Conservation (phyloP, 2,888 invertebrate species). For the Brachyopa scutellaris region DNA sequence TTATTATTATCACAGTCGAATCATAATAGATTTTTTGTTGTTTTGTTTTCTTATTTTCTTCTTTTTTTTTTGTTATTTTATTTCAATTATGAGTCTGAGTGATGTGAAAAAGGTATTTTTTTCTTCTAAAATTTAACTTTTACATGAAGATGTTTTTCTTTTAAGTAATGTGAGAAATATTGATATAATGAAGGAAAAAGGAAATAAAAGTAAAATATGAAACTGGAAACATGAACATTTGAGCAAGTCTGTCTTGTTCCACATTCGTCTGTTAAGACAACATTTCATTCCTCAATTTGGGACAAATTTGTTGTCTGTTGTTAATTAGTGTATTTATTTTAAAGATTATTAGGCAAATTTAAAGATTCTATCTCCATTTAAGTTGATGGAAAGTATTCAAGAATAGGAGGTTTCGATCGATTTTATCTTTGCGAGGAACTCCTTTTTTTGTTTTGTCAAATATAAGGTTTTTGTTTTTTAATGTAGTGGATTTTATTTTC, state of each 20-base stretch:
- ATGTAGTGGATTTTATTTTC: slow-evolving; percentile 57
- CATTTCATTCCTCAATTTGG: slow-evolving; percentile 11
- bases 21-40: slow-evolving; percentile 81
- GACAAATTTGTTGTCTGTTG: slow-evolving; percentile 16
- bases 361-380: slow-evolving; percentile 47
- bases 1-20: slow-evolving; percentile 82
- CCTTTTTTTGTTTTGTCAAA: slow-evolving; percentile 50
- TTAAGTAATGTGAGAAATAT: slow-evolving; percentile 43
- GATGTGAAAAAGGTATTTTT: slow-evolving; percentile 61
- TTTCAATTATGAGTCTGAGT: slow-evolving; percentile 73
- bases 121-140: slow-evolving; percentile 22
- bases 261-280: slow-evolving; percentile 32
- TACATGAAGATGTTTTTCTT: slow-evolving; percentile 53
- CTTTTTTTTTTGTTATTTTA: slow-evolving; percentile 42
- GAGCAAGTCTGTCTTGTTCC: slow-evolving; percentile 60
- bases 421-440: slow-evolving; percentile 50
- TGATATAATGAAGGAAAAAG: slow-evolving; percentile 26
- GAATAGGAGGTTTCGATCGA: slow-evolving; percentile 49
- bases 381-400: slow-evolving; percentile 54
- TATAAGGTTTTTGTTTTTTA: slow-evolving; percentile 45
- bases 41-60: slow-evolving; percentile 72
- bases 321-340: slow-evolving; percentile 17
- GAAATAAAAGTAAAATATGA: slow-evolving; percentile 30
- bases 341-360: slow-evolving; percentile 55
- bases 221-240: slow-evolving; percentile 59